phyloP scores from a whole-genome alignment of 2,888 invertebrate species.

The Dryocosmus kuriphilus region DNA sequence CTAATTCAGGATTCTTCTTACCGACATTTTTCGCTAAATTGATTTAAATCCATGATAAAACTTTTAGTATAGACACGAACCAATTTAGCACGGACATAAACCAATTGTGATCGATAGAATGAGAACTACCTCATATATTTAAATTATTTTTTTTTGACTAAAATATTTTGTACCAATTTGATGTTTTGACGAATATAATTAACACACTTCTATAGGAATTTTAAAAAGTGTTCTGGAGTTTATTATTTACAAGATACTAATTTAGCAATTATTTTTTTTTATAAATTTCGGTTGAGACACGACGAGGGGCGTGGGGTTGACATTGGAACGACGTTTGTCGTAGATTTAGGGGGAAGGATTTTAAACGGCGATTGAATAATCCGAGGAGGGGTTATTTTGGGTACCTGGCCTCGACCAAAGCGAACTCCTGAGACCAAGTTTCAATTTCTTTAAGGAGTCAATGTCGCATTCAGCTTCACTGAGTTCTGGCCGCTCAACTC shows the following conservation, averaged over 20 bases:
- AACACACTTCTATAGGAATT: background rate
- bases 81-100: background rate
- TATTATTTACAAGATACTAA: slow-evolving; percentile 16
- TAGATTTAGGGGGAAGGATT: slow-evolving; percentile 42
- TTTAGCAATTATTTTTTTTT: slow-evolving; percentile 14
- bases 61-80: background rate
- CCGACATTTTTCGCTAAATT: background rate
- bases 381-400: slow-evolving; percentile 82
- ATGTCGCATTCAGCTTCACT: slow-evolving; percentile 87
- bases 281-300: slow-evolving; percentile 44
- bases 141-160: background rate
- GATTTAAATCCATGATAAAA: background rate
- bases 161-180: background rate
- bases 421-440: slow-evolving; percentile 84
- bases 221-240: background rate
- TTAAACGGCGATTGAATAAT: slow-evolving; percentile 88
- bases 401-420: slow-evolving; percentile 84
- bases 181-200: background rate
- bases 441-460: slow-evolving; percentile 86
- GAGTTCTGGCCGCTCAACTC: slow-evolving; percentile 81
- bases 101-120: background rate
- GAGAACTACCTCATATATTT: background rate
- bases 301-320: slow-evolving; percentile 26
- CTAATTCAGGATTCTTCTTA: too few relatives aligned
- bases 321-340: slow-evolving; percentile 17